phyloP scores from a whole-genome alignment of 2,113 vertebrate genomes.

The Pimephales promelas region DNA sequence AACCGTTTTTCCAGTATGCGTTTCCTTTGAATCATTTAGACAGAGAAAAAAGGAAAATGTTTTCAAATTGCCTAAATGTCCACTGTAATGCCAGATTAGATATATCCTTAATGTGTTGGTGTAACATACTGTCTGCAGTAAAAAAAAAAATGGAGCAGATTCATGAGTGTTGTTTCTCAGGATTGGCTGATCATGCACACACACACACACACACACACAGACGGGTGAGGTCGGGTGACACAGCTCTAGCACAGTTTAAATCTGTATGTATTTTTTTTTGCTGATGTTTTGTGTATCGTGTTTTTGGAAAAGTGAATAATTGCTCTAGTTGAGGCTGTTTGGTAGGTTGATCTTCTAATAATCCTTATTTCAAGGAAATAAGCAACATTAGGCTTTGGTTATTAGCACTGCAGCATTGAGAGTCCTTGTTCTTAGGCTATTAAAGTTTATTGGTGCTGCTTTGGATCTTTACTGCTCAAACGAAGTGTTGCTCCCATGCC shows the following conservation, averaged over 20 bases:
- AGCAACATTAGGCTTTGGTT: not conserved
- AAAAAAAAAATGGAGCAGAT: not conserved
- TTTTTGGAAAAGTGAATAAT: not conserved
- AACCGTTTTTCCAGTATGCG: not conserved
- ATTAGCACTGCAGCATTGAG: constrained; percentile 6
- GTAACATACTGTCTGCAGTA: constrained; percentile 1
- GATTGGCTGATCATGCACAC: constrained; percentile 5
- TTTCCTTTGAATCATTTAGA: not conserved
- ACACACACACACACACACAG: not conserved
- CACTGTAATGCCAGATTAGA: constrained; percentile 16
- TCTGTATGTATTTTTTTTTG: not conserved
- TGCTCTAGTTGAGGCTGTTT: not conserved
- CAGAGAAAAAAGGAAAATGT: not conserved
- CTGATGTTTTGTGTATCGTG: not conserved
- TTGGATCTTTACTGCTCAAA: not conserved
- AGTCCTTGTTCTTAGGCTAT: not conserved
- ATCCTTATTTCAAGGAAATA: not conserved
- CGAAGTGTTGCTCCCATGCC: not conserved
- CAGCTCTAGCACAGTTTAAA: no score
- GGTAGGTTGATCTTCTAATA: not conserved
- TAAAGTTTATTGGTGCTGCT: constrained; percentile 34
- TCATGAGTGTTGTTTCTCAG: constrained; percentile 5
- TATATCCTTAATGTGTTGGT: not conserved
- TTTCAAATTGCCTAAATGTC: not conserved
- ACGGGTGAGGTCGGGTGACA: constrained; percentile 8